Evolutionary conservation across 2,888 invertebrate species (phyloP), one percentile per base, ranked within the genome.

Genomic region (Argyresthia albistria): DNA sequence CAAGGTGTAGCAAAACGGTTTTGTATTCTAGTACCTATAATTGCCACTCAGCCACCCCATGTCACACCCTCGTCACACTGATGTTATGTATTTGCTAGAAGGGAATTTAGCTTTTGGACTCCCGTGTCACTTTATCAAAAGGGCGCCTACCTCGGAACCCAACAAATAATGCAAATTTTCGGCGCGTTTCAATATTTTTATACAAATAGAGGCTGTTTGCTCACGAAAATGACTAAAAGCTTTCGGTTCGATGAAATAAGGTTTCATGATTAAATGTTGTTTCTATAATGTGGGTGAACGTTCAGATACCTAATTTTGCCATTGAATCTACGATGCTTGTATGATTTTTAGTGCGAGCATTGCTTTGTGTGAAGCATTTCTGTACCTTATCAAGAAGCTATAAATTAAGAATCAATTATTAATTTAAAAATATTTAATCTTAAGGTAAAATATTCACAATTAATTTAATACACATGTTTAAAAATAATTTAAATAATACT

Each of bases 11-110:
- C 56, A 53, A 50, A 53, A 43, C 54, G 10, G 55, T 50, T 50
- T 48, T 48, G 43, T 49, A 56, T 57, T 57, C 59, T 61, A 62
- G 59, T 43, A 37, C 39, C 64, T 69, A 72, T 78, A 79, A 80
- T 80, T 79, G 77, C 67, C 67, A 70, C 67, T 67, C 65, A 59
- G 62, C 67, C 62, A 68, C 69, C 74, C 77, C 72, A 55, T 64
- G 80, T 81, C 81, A 70, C 63, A 82, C 81, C 81, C 81, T 70
- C 62, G 71, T 82, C 81, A 80, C 61, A 59, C 59, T 56, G 61
- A 60, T 65, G 65, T 35, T 50, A 43, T 50, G 69, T 70, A 69
- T 70, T 70, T 67, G 70, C 69, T 65, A 62, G 67, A 70, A 76
- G 53, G 57, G 57, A 56, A 58, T 62, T 64, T 60, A 58, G 58